Evolutionary conservation across 2,888 invertebrate species (phyloP), one percentile per base, ranked within the genome.

Genomic region (Dinocampus coccinellae): DNA sequence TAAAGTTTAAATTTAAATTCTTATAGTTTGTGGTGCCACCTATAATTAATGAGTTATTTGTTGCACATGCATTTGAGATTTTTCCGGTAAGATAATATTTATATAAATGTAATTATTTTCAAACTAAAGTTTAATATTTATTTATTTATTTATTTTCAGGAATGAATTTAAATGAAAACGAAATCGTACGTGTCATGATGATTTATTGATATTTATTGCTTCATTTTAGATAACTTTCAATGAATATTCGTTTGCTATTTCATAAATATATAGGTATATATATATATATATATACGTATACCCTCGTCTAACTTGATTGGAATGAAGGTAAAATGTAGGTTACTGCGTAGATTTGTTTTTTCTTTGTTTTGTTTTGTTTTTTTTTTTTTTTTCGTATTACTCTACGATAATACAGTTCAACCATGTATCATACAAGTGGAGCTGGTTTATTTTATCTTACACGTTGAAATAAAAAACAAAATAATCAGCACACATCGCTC

Each of bases 321-420:
- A 47, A 47, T 47, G 47, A n/a, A n/a, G 16, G 16, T 47, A 47
- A 47, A 47, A 47, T 47, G 47, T 47, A 47, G 47, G 47, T 47
- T 47, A 47, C 47, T 47, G 16, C 47, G 47, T 6, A 47, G 47
- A 47, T 47, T 47, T 47, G 16, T 47, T 47, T 47, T n/a, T 29
- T 29, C 7, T 29, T 29, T 4, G 29, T 29, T 29, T 29, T 29
- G 29, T n/a, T n/a, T n/a, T n/a, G n/a, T n/a, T n/a, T n/a, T n/a
- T n/a, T n/a, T n/a, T n/a, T n/a, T n/a, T n/a, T n/a, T n/a, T n/a
- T n/a, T n/a, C n/a, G 39, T 39, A n/a, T 39, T 39, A 47, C 47
- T 16, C 1, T 7, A 47, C 4, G 3, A 13, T 39, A 39, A 39
- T 39, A 39, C 39, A 39, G 47, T 47, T 47, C 16, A 47, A 47